Base-by-base conservation (phyloP, 2,797 vertebrate genomes). In the Mus caroli region DNA sequence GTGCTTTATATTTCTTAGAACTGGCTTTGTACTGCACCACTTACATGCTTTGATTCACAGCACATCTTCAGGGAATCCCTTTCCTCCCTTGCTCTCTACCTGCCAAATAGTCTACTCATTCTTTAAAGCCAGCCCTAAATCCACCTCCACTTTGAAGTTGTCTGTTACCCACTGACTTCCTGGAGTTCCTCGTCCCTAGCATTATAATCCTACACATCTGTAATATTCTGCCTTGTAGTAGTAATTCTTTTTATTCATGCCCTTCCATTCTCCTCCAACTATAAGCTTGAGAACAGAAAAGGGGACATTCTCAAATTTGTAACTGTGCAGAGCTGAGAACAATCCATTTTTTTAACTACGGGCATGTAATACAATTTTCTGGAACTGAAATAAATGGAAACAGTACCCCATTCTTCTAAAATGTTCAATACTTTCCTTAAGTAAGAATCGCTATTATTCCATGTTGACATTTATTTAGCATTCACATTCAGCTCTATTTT, bases 341-440 rank as follows among this genome's bases (percentile, higher is more conserved):
- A 92, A 85, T 83, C 77, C 85, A 78, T 82, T 96, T 96, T 93
- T 71, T 71, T 20, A 3, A 95, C 31, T 76, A 73, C 0, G 85
- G 34, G 77, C 20, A 92, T 91, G 71, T 79, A 69, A 3, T 91
- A n/a, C 46, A 56, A 50, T 95, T 97, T 87, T 91, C 75, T 92
- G 54, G 77, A 97, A 90, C 71, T 76, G 50, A 96, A 96, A 94
- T 86, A 92, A 95, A 92, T 92, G 91, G 84, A 82, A 96, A 94
- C 75, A 56, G 69, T 89, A 94, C 90, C 37, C 77, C 50, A 60
- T 96, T 96, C 97, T 83, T 88, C 87, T 77, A 93, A 96, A 97
- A 76, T 91, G 40, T 92, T 92, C 60, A 67, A 52, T 89, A 90
- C 80, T 96, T 95, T 89, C 64, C 54, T 84, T 19, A 96, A 96